phyloP scores from a whole-genome alignment of 2,113 vertebrate genomes.

The Rhynchomys soricoides region DNA sequence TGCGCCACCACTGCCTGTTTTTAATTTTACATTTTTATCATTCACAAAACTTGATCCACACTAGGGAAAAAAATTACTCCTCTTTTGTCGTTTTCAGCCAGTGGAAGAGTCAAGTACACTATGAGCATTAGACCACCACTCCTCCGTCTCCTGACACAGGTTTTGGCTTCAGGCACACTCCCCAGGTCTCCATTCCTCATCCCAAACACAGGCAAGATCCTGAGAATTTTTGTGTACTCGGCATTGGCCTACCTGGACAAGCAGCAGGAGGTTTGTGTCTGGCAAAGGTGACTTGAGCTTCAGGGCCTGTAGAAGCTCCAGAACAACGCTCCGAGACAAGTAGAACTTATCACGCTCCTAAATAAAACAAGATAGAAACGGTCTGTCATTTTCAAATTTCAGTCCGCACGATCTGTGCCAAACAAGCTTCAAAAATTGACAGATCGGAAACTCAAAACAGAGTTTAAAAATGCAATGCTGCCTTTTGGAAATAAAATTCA shows the following conservation, averaged over 20 bases:
- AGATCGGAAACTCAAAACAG: conserved; percentile 28
- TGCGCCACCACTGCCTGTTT: too few species aligned
- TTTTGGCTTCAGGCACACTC: not conserved
- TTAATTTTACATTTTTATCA: too few species aligned
- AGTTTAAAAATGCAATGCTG: not conserved
- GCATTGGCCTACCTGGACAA: conserved; percentile 94
- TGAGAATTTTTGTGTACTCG: not conserved
- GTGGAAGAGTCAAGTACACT: not conserved
- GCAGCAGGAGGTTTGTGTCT: conserved; percentile 96
- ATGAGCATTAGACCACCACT: not conserved
- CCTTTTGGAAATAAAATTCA: conserved; percentile 33
- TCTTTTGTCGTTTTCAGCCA: not conserved
- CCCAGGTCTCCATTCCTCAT: not conserved
- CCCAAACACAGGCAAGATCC: conserved; percentile 7
- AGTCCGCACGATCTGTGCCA: not conserved
- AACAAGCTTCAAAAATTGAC: conserved; percentile 41
- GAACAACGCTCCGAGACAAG: conserved; percentile 96
- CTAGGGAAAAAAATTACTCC: not conserved
- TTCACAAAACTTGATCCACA: conserved; percentile 9
- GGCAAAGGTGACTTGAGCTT: conserved; percentile 98
- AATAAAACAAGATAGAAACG: conserved; percentile 67
- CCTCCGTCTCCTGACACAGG: not conserved
- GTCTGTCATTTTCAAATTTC: conserved; percentile 4
- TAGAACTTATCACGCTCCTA: conserved; percentile 99
- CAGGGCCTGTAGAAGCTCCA: conserved; percentile 97